phyloP scores from a whole-genome alignment of 37 sponge, comb jelly and placozoan genomes.

The Diacarnus erythraeanus region DNA sequence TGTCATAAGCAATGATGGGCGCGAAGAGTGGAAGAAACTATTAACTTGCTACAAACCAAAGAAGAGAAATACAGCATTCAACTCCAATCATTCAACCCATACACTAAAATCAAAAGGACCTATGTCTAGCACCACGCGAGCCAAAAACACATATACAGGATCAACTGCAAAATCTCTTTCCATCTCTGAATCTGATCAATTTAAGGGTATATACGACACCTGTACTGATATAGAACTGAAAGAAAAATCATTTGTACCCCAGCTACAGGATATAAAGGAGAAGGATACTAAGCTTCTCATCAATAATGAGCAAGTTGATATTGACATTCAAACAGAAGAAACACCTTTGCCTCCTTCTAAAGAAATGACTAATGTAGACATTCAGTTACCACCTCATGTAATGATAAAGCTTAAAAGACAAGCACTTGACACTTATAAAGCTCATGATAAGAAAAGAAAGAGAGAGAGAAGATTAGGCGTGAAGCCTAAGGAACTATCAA shows the following conservation, averaged over 20 bases:
- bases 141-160: not conserved
- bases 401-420: not conserved
- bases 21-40: constrained; percentile 41
- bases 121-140: not conserved
- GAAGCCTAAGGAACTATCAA: not conserved
- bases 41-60: not conserved
- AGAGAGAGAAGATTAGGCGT: not conserved
- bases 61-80: not conserved
- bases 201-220: not conserved
- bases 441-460: not conserved
- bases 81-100: not conserved
- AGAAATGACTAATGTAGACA: not conserved
- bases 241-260: not conserved
- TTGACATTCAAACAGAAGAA: not conserved
- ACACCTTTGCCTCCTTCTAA: not conserved
- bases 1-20: constrained; percentile 24
- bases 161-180: not conserved
- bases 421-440: not conserved
- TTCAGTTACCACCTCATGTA: not conserved
- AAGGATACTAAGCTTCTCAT: not conserved
- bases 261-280: not conserved
- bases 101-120: not conserved
- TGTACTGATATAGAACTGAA: not conserved
- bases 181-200: not conserved
- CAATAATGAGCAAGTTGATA: not conserved